Base-by-base conservation (phyloP, 2,888 invertebrate genomes). In the Carcina quercana region DNA sequence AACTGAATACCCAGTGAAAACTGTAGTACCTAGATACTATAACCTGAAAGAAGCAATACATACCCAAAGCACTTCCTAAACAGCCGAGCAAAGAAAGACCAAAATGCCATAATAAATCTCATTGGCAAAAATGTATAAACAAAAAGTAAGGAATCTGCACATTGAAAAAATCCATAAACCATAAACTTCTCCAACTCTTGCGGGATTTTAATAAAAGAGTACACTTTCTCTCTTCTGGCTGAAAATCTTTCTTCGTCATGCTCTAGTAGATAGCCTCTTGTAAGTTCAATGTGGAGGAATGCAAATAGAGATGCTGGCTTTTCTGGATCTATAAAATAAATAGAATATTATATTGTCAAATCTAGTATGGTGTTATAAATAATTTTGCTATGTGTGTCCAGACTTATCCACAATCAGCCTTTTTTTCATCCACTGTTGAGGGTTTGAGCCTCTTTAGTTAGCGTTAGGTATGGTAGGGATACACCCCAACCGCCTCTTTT, bases 81-180 rank as follows among this genome's bases (percentile, higher is more conserved):
- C 8, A 92, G 88, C 53, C 93, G 87, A 39, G 88, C 90, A 12
- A 93, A 67, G 39, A 96, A 85, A 20, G 92, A 91, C 89, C 94
- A 92, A 33, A 95, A 74, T 26, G 96, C 96, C 71, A 98, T 86
- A 19, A 94, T 60, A 67, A 98, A 96, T 47, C 99, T 86, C 40
- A 99, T 78, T 8, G 99, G 99, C 50, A 99, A 86, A 85, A 98
- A 97, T 32, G 99, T 98, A 73, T 98, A 98, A 33, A 98, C 92
- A 85, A 96, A 98, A 32, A 98, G 86, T 74, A 99, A 96, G 12
- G 98, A 97, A 79, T 99, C 99, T 15, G 95, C 92, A 80, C 98
- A 98, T 75, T 95, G 95, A 74, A 97, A 91, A 58, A 96, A 95
- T 17, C 97, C 97, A 80, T 96, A 97, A 1, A 88, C 88, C 91